Evolutionary conservation across 2,797 vertebrate genomes (phyloP).

Genomic region (Buceros bicornis): DNA sequence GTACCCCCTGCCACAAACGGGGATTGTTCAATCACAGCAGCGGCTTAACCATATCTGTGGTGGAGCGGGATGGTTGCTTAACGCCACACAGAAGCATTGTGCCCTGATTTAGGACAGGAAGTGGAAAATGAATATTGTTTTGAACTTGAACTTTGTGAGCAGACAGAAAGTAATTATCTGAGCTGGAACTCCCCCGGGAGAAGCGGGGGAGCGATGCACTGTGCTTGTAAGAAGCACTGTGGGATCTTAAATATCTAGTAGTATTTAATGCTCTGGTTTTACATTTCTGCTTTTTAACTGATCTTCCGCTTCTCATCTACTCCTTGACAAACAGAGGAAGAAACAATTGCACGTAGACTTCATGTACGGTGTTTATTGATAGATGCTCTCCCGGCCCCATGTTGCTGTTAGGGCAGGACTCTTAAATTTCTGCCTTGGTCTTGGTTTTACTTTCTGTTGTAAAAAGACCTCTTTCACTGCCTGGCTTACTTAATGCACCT

Average conservation of each 20-base stretch:
- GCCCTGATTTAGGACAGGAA: constrained; percentile 50
- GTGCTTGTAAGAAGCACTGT: background rate
- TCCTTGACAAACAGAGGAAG: background rate
- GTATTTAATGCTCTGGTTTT: background rate
- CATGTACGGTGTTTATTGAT: background rate
- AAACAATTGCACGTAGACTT: background rate
- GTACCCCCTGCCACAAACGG: background rate
- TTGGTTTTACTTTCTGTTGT: background rate
- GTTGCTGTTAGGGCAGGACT: background rate
- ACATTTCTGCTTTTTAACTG: constrained; percentile 50
- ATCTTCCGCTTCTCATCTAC: background rate
- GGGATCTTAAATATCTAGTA: constrained; percentile 20
- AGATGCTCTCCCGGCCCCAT: background rate
- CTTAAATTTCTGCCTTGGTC: background rate
- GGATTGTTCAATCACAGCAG: background rate
- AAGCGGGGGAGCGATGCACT: background rate
- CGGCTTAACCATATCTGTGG: background rate
- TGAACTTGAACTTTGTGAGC: constrained; percentile 60
- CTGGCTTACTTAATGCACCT: background rate
- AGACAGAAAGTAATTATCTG: constrained; percentile 46
- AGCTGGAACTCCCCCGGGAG: background rate
- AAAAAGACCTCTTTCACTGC: background rate
- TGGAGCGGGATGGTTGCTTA: background rate
- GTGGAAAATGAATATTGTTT: constrained; percentile 65
- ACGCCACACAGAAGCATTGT: background rate